phyloP scores from a whole-genome alignment of 2,888 invertebrate species.

The Perizoma flavofasciatum region DNA sequence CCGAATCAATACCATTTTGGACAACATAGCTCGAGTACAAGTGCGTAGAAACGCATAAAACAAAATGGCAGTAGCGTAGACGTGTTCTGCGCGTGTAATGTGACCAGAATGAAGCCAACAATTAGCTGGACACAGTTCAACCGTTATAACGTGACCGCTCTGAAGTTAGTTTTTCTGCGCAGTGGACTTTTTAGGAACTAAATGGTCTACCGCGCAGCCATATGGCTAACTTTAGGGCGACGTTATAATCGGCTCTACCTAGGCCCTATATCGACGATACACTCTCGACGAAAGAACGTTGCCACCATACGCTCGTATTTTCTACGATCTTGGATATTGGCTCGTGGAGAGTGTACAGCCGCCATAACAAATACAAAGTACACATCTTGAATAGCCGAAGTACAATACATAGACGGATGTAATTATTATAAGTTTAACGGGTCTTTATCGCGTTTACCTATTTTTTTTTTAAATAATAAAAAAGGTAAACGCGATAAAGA shows the following conservation, averaged over 20 bases:
- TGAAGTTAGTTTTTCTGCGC: too few species aligned
- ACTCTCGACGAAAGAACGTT: neutral
- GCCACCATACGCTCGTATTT: neutral
- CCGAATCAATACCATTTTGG: slow-evolving; percentile 8
- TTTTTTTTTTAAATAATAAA: too few species aligned
- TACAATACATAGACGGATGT: slow-evolving; percentile 16
- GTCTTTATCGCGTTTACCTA: too few species aligned
- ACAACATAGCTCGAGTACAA: slow-evolving; percentile 9
- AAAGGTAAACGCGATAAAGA: too few species aligned
- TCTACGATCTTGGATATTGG: neutral
- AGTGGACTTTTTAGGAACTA: too few species aligned
- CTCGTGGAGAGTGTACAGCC: slow-evolving; percentile 2
- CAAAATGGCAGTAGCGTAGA: slow-evolving; percentile 30
- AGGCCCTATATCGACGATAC: neutral
- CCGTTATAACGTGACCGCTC: too few species aligned
- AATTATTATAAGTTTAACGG: too few species aligned
- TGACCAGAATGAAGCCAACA: slow-evolving; percentile 22
- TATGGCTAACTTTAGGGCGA: too few species aligned
- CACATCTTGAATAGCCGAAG: slow-evolving; percentile 7
- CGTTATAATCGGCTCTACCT: too few species aligned
- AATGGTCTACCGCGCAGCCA: too few species aligned
- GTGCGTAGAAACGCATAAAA: slow-evolving; percentile 14
- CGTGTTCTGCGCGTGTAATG: slow-evolving; percentile 9
- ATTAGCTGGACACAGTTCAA: neutral
- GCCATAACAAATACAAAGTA: slow-evolving; percentile 1